A percentile compares a stretch with the other conserved stretches of the same genome.
Evolutionary conservation across 1,140 invertebrate species (phyloP).

Genomic region (Temnothorax longispinosus): DNA sequence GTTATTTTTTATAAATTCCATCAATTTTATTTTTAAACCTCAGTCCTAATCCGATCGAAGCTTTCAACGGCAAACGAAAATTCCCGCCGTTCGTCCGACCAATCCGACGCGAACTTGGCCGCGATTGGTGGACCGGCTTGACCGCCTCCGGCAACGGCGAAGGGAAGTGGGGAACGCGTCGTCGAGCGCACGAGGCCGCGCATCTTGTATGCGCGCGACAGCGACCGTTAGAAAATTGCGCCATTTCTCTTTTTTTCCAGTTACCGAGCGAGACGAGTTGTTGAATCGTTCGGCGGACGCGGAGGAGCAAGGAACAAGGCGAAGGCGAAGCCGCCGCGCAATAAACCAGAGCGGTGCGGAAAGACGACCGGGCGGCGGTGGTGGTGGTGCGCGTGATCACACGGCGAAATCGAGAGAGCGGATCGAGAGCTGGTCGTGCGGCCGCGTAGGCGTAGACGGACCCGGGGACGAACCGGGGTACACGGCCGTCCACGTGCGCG

Average conservation of each 20-base stretch:
- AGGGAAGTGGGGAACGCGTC: neutral
- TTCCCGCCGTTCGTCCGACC: neutral
- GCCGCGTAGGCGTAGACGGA: too few species aligned
- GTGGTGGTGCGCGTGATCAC: neutral
- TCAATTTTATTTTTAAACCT: neutral
- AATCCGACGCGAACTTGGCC: neutral
- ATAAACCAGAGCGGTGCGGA: neutral
- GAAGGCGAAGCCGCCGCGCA: neutral
- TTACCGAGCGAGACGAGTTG: slow-evolving; percentile 19
- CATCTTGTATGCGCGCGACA: slow-evolving; percentile 54
- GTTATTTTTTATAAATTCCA: neutral
- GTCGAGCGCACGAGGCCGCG: neutral
- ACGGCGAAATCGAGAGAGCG: too few species aligned
- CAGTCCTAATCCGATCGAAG: too few species aligned
- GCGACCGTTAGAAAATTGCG: slow-evolving; percentile 75
- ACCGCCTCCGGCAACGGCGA: neutral
- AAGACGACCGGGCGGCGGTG: neutral
- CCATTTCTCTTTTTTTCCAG: slow-evolving; percentile 72
- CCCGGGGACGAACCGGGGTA: too few species aligned
- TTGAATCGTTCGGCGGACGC: slow-evolving; percentile 36
- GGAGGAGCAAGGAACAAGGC: neutral
- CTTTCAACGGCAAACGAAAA: neutral
- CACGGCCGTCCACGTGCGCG: slow-evolving; percentile 27
- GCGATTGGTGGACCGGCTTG: neutral
- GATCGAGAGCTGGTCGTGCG: neutral